Conservation (phyloP, 2,888 invertebrate genomes). For the Tenthredo notha region DNA sequence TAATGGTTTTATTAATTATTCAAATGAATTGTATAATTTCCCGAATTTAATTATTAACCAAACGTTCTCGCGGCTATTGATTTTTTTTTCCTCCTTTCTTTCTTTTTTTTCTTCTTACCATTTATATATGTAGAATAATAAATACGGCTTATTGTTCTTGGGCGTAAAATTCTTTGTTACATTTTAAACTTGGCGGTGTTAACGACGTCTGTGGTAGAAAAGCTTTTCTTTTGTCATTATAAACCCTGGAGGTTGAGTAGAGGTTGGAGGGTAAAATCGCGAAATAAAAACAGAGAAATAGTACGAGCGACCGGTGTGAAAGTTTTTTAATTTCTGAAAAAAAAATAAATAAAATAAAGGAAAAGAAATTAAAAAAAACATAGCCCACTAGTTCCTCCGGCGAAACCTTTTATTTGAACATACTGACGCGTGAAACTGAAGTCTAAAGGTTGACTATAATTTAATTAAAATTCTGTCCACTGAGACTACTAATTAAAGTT, state of each 20-base stretch:
- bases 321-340: slow-evolving; percentile 27
- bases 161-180: neutral
- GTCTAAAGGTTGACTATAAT: slow-evolving; percentile 40
- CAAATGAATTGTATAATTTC: neutral
- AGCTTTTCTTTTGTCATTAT: slow-evolving; percentile 28
- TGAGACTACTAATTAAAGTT: slow-evolving; percentile 47
- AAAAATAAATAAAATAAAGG: neutral
- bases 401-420: slow-evolving; percentile 37
- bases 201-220: neutral
- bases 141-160: neutral
- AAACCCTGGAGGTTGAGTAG: neutral
- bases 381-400: neutral
- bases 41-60: neutral
- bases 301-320: slow-evolving; percentile 3
- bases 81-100: no score
- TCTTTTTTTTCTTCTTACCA: neutral
- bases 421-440: slow-evolving; percentile 17
- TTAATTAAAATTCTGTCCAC: slow-evolving; percentile 50
- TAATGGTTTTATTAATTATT: neutral
- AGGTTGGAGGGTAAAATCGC: slow-evolving; percentile 7
- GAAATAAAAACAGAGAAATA: slow-evolving; percentile 33
- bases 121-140: neutral
- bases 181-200: neutral
- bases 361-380: neutral
- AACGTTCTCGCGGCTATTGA: neutral